A percentile compares a stretch with the other conserved stretches of the same genome.
These are phyloP conservation scores for Argyra leucocephala DNA, from an alignment of 2,888 invertebrate genomes.

Conservation along the genomic window DNA sequence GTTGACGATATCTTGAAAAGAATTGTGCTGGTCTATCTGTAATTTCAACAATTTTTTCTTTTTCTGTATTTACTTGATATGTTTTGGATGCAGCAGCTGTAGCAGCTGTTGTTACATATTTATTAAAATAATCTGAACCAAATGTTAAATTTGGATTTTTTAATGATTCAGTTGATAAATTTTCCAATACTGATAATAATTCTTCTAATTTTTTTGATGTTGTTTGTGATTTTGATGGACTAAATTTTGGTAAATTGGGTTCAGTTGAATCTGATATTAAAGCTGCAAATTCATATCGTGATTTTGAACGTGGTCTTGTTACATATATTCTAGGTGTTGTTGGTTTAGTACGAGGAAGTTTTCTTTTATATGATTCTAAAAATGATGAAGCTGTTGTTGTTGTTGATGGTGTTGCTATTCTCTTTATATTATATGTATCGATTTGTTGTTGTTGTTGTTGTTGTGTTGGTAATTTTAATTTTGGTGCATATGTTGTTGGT, in stretches of 20 bases:
- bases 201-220: neutral
- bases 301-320: constrained; percentile 12
- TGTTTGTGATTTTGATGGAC: neutral
- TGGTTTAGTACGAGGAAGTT: constrained; percentile 3
- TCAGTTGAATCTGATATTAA: constrained; percentile 17
- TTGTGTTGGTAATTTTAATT: constrained; percentile 27
- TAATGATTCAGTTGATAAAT: constrained; percentile 1
- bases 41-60: constrained; percentile 27
- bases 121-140: constrained; percentile 1
- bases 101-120: constrained; percentile 20
- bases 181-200: neutral
- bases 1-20: constrained; percentile 36
- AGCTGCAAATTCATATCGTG: constrained; percentile 20
- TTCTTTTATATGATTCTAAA: constrained; percentile 8
- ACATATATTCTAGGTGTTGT: constrained; percentile 2
- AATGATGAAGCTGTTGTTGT: constrained; percentile 4
- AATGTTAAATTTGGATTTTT: neutral
- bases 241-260: neutral
- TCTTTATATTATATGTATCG: neutral
- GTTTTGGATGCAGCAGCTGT: too few species aligned
- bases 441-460: neutral
- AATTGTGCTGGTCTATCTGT: constrained; percentile 36
- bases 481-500: constrained; percentile 40
- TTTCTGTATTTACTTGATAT: constrained; percentile 26
- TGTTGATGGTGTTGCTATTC: neutral